A percentile compares a stretch with the other conserved stretches of the same genome.
Conservation (phyloP, 2,888 invertebrate genomes). For the Cryptophagus acutangulus region DNA sequence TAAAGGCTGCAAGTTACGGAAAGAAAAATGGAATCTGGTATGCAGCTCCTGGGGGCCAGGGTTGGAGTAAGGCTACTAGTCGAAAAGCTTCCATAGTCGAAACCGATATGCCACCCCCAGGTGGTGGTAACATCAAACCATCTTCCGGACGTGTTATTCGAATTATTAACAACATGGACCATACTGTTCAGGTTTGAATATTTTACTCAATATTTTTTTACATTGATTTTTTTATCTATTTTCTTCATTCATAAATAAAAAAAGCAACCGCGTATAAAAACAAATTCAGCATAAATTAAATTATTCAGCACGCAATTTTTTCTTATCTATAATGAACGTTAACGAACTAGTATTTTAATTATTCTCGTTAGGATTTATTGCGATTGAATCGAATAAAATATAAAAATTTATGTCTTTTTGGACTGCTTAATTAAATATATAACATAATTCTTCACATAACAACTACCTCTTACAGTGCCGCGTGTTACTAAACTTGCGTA, state of each 20-base stretch:
- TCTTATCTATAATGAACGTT: too few species aligned
- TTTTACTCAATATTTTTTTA: neutral
- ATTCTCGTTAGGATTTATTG: too few species aligned
- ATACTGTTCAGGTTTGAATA: constrained; percentile 76
- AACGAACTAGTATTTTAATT: too few species aligned
- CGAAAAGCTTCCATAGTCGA: constrained; percentile 81
- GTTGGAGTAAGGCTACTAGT: constrained; percentile 65
- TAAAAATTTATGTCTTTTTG: too few species aligned
- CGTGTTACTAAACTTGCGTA: constrained; percentile 84
- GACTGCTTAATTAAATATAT: too few species aligned
- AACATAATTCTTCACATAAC: neutral
- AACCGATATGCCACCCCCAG: constrained; percentile 69
- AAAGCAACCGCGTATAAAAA: too few species aligned
- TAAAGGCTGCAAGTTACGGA: constrained; percentile 81
- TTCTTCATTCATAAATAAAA: too few species aligned
- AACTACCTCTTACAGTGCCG: constrained; percentile 62
- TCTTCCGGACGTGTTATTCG: constrained; percentile 83
- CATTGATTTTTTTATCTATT: constrained; percentile 3
- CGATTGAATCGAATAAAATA: too few species aligned
- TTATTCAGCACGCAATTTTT: constrained; percentile 1
- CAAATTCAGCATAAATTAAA: too few species aligned
- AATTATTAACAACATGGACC: constrained; percentile 90
- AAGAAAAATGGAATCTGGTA: constrained; percentile 88
- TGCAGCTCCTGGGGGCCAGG: constrained; percentile 55
- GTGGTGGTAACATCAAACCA: constrained; percentile 60